Evolutionary conservation across 2,113 vertebrate genomes (phyloP), one percentile per base, ranked within the genome.

Genomic region (Odobenus rosmarus): DNA sequence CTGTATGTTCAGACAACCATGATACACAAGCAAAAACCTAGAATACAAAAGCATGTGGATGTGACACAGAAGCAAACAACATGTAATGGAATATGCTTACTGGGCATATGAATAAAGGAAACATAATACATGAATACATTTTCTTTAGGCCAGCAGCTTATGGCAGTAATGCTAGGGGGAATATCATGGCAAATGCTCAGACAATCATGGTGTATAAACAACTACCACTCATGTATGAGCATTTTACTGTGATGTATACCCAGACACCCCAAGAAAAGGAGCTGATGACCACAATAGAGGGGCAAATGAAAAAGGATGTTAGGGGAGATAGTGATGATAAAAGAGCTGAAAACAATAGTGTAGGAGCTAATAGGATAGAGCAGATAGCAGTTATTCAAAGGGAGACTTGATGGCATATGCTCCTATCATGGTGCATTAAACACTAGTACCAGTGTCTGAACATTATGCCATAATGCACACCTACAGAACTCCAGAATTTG

Each of bases 1-100:
- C 86, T 89, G 53, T 84, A 18, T 96, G 97, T 92, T 97, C 94
- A 97, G 94, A 96, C 96, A 95, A 95, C 87, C 84, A 97, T 85
- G 84, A 88, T 97, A 77, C 93, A 93, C 72, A 85, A 97, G 88
- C 96, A 97, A 90, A 97, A 97, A 55, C 80, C 85, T 94, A 97
- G 39, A 77, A 49, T 64, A 79, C 42, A 94, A 93, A 93, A 71
- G 42, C 61, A 90, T 42, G 39, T 90, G 23, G 24, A 59, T 72
- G 11, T 89, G 8, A 86, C 62, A 80, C 23, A 82, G n/a, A 82
- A 93, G 12, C 64, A 92, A 86, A 59, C 23, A 88, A 77, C 39
- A 69, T 62, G n/a, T 31, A 53, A 23, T 90, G 24, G 39, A 57
- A 81, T 89, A 69, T 83, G 3, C 24, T 72, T 69, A 93, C 18